Base-by-base conservation (phyloP, 2,797 vertebrate genomes). In the Bufotes viridis region DNA sequence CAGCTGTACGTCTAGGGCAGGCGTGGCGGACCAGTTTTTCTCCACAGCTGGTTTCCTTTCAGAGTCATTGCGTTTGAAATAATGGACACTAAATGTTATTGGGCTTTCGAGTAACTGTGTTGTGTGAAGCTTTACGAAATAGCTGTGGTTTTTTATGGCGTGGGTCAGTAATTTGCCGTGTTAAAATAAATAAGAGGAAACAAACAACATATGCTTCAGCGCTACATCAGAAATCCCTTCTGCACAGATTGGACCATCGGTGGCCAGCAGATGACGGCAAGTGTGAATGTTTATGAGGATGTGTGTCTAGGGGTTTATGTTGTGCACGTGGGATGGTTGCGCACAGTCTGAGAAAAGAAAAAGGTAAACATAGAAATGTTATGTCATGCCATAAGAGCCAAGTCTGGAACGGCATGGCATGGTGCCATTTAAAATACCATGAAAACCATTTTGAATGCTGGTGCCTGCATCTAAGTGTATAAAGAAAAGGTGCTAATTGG, bases 21-120 rank as follows among this genome's bases (percentile, higher is more conserved):
- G 88, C 87, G 84, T 81, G 84, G 84, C 69, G 57, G 78, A 61
- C 78, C 34, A 29, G 72, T 67, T 89, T 76, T 85, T 81, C 42
- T 63, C 58, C 78, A 81, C 88, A 89, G 84, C 84, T 89, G 84
- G 58, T 82, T 86, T 86, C 79, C 42, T 82, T 89, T 86, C 60
- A 82, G 79, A 82, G 88, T 89, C 83, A 86, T 78, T 89, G 84
- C 70, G 65, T 89, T 86, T 82, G 84, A 65, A 85, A 82, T 81
- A 86, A 86, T 75, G 72, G 78, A 78, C 80, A 82, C 84, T 82
- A 75, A 79, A 84, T 72, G 65, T 89, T 81, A 89, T 72, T 85
- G 83, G 83, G 55, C 78, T 80, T 85, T 88, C 65, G 24, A 88
- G 57, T 81, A 76, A 85, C 78, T 51, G 75, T 69, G 87, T 78